Evolutionary conservation across 1,140 invertebrate species (phyloP).

Genomic region (Brachionus angularis): DNA sequence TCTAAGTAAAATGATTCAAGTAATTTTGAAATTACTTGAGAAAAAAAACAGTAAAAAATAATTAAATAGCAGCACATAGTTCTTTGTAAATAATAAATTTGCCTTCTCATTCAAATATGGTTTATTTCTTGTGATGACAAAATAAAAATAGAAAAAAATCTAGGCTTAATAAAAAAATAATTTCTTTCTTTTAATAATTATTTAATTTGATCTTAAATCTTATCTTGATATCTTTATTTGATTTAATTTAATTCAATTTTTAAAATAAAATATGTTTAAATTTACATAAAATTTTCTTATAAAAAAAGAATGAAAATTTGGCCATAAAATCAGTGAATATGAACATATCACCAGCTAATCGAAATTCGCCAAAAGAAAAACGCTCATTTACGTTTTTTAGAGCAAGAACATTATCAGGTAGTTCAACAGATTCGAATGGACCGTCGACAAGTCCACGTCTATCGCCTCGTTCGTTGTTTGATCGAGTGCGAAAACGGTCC

Average conservation of each 20-base stretch:
- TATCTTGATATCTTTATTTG: not conserved
- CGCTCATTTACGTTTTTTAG: slow-evolving; percentile 34
- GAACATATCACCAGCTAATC: not conserved
- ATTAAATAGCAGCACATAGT: no score
- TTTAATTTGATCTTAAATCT: not conserved
- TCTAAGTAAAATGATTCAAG: not conserved
- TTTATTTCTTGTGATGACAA: no score
- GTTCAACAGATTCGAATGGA: slow-evolving; percentile 29
- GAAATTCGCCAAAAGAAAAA: slow-evolving; percentile 41
- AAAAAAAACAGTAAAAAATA: no score
- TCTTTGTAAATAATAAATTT: no score
- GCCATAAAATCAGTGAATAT: slow-evolving; percentile 22
- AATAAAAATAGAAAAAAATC: no score
- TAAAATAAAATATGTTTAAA: not conserved
- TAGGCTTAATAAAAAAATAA: no score
- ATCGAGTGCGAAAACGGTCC: slow-evolving; percentile 13
- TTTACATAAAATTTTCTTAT: not conserved
- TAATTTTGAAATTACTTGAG: not conserved
- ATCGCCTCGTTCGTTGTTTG: slow-evolving; percentile 12
- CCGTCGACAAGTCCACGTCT: slow-evolving; percentile 22
- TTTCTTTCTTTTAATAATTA: no score
- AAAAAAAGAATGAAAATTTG: slow-evolving; percentile 40
- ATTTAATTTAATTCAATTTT: not conserved
- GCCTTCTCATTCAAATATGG: no score
- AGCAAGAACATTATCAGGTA: slow-evolving; percentile 29